Conservation (phyloP, 2,888 invertebrate genomes). For the Amaurobius ferox region DNA sequence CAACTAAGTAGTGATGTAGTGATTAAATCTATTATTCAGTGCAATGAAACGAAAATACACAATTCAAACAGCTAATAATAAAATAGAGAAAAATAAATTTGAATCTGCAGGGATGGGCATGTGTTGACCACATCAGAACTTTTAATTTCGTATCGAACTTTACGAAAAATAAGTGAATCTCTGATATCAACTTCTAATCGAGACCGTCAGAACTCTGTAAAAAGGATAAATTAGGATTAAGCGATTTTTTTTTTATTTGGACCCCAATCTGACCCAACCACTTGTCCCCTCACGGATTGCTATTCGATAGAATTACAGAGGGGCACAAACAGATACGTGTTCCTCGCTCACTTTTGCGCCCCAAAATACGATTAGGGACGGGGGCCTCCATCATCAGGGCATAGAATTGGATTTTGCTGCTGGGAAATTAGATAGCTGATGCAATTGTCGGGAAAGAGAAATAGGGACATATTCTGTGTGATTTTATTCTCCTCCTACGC, state of each 20-base stretch:
- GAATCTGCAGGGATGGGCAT: too few relatives aligned
- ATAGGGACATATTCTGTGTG: slow-evolving; percentile 3
- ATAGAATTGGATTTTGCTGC: slow-evolving; percentile 64
- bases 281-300: background rate
- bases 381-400: slow-evolving; percentile 50
- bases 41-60: too few relatives aligned
- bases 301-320: slow-evolving; percentile 18
- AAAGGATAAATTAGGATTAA: background rate
- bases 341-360: slow-evolving; percentile 20
- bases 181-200: too few relatives aligned
- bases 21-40: too few relatives aligned
- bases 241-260: background rate
- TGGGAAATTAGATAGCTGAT: slow-evolving; percentile 69
- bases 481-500: background rate
- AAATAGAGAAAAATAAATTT: too few relatives aligned
- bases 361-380: slow-evolving; percentile 44
- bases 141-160: too few relatives aligned
- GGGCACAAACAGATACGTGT: slow-evolving; percentile 19
- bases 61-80: too few relatives aligned
- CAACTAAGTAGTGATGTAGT: too few relatives aligned
- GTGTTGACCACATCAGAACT: too few relatives aligned
- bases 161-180: too few relatives aligned
- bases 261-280: background rate
- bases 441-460: slow-evolving; percentile 45
- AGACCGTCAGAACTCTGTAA: too few relatives aligned